phyloP scores from a whole-genome alignment of 2,113 vertebrate genomes.

The Melanerpes formicivorus region DNA sequence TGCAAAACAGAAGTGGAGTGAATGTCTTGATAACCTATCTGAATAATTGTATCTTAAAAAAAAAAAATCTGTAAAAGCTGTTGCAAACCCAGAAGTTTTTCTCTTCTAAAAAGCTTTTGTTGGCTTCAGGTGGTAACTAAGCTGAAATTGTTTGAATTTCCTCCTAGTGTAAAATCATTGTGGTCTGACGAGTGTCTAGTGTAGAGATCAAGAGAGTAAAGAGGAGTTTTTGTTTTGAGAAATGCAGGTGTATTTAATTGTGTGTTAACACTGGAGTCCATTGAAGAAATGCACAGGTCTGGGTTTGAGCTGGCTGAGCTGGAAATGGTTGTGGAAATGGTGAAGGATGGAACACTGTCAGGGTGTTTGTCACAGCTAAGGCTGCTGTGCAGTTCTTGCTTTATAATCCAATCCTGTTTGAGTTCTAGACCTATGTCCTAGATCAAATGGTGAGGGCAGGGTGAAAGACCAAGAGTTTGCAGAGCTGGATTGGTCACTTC shows the following conservation, averaged over 20 bases:
- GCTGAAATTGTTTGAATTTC: background rate
- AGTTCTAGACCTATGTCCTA: conserved; percentile 58
- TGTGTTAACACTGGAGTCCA: background rate
- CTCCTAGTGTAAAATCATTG: background rate
- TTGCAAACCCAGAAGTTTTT: background rate
- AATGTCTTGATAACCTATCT: too few species aligned
- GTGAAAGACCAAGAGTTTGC: background rate
- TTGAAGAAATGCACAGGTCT: background rate
- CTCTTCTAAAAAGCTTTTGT: background rate
- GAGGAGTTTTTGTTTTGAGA: background rate
- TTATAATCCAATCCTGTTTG: conserved; percentile 70
- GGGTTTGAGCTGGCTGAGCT: conserved; percentile 15
- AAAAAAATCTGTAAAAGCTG: background rate
- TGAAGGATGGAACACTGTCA: background rate
- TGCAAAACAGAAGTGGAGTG: too few species aligned
- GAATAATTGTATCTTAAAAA: background rate
- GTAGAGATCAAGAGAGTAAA: background rate
- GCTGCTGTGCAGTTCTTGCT: conserved; percentile 60
- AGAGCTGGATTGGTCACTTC: conserved; percentile 24
- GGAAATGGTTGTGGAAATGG: background rate
- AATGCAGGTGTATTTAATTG: background rate
- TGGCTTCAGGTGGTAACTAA: background rate
- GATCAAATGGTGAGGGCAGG: conserved; percentile 18
- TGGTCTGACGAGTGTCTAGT: background rate
- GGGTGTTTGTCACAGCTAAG: conserved; percentile 47